These are phyloP conservation scores for Scaptomyza flava DNA, from an alignment of 2,888 invertebrate species.

Conservation along the genomic window DNA sequence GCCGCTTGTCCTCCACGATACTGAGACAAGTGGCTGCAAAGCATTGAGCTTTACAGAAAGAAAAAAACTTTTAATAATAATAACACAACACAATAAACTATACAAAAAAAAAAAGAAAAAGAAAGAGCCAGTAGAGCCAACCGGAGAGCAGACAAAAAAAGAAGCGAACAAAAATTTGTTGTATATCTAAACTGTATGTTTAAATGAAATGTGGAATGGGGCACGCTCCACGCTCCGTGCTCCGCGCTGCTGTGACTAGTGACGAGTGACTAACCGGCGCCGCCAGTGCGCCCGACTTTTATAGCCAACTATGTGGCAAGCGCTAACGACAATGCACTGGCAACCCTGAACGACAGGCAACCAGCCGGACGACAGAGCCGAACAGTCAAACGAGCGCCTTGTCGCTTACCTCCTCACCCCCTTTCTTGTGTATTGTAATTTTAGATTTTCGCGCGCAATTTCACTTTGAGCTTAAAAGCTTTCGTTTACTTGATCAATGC, in stretches of 20 bases:
- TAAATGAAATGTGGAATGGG: slow-evolving; percentile 46
- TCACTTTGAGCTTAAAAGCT: slow-evolving; percentile 11
- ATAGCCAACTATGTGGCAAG: slow-evolving; percentile 50
- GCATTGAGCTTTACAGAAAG: slow-evolving; percentile 17
- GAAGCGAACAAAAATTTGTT: slow-evolving; percentile 7
- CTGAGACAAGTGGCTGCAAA: slow-evolving; percentile 50
- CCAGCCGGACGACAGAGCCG: slow-evolving; percentile 2
- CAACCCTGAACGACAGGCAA: slow-evolving; percentile 20
- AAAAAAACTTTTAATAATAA: slow-evolving; percentile 18
- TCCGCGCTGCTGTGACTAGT: slow-evolving; percentile 31
- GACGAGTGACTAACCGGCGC: slow-evolving; percentile 57
- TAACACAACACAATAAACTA: slow-evolving; percentile 11
- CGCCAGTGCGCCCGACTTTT: slow-evolving; percentile 68
- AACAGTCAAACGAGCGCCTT: slow-evolving; percentile 5
- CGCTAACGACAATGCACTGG: slow-evolving; percentile 19
- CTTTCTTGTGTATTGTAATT: background rate
- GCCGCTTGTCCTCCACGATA: slow-evolving; percentile 60
- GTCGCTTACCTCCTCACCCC: background rate
- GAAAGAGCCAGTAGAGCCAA: slow-evolving; percentile 13
- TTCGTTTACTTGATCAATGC: background rate
- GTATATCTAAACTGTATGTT: slow-evolving; percentile 7
- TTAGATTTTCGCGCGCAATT: slow-evolving; percentile 12
- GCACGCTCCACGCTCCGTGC: slow-evolving; percentile 41
- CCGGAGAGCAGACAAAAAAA: slow-evolving; percentile 13
- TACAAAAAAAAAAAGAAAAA: slow-evolving; percentile 10